Evolutionary conservation across 2,113 vertebrate species (phyloP), one percentile per base, ranked within the genome.

Genomic region (Donacobius atricapilla): DNA sequence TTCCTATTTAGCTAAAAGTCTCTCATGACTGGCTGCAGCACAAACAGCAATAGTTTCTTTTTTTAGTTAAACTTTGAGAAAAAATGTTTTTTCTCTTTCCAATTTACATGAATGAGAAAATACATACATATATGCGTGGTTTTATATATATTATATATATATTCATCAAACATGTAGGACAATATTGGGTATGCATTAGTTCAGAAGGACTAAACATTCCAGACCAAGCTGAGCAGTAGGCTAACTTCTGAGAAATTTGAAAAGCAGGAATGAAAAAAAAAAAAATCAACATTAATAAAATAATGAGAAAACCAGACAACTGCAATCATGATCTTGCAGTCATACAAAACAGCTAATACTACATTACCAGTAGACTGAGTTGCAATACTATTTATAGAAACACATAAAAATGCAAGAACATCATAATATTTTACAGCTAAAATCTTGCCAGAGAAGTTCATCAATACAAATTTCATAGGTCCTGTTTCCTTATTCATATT

Each of bases 1-100:
- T 82, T 84, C 56, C 57, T 71, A 31, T 84, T 94, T 92, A 95
- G 75, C 45, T 76, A 42, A 50, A 96, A 85, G 40, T 79, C 44
- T 89, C 72, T 35, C 76, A 81, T 42, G 60, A 73, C 72, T 75
- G 35, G 60, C 65, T 91, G 70, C 58, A 95, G 51, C 31, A 92
- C 28, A 93, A 93, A 71, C 51, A 94, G 61, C 20, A 78, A 24
- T 44, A 85, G 51, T 93, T 83, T 25, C 22, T 11, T 54, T 66
- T 48, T 96, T 89, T 53, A 9, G 47, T 48, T 77, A 66, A 95
- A 86, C 19, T 21, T 83, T 30, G 7, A 80, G 35, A n/a, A 83
- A 81, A 78, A 30, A 7, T n/a, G 11, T 16, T 85, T 90, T 48
- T 91, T 86, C 47, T 63, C 37, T 86, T 94, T 95, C 60, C 65